phyloP scores from a whole-genome alignment of 1,140 invertebrate species.

The Leptestheria dahalacensis region DNA sequence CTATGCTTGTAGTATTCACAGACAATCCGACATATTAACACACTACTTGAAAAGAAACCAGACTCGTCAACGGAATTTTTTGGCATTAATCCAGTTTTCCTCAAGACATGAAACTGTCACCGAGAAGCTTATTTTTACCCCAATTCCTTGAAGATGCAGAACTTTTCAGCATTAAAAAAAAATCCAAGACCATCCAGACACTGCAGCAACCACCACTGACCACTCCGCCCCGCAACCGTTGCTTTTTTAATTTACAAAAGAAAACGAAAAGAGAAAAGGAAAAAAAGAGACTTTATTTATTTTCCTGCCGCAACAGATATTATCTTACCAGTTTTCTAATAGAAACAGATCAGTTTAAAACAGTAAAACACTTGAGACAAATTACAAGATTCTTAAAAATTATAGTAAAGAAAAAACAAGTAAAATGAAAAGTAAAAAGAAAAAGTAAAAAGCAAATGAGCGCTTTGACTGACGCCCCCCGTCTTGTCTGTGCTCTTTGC shows the following conservation, averaged over 20 bases:
- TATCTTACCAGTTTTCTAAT: too few species aligned
- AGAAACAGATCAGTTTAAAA: too few species aligned
- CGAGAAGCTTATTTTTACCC: too few species aligned
- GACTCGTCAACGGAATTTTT: too few species aligned
- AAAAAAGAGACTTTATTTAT: neutral
- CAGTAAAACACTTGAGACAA: too few species aligned
- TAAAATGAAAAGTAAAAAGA: neutral
- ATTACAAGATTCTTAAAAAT: too few species aligned
- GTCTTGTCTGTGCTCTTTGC: conserved; percentile 32
- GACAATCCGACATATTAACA: too few species aligned
- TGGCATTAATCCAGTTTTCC: too few species aligned
- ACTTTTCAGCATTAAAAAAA: neutral
- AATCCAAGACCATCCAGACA: neutral
- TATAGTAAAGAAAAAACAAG: neutral
- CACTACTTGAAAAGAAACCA: too few species aligned
- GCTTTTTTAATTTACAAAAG: neutral
- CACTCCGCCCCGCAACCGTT: neutral
- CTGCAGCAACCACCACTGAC: neutral
- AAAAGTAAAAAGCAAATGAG: neutral
- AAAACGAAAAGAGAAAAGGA: neutral
- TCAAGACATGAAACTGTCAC: too few species aligned
- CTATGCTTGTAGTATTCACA: too few species aligned
- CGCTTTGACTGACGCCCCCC: neutral
- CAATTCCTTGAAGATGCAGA: too few species aligned
- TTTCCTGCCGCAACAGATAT: neutral